Conservation (phyloP, 2,888 invertebrate genomes). For the Argyra leucocephala region DNA sequence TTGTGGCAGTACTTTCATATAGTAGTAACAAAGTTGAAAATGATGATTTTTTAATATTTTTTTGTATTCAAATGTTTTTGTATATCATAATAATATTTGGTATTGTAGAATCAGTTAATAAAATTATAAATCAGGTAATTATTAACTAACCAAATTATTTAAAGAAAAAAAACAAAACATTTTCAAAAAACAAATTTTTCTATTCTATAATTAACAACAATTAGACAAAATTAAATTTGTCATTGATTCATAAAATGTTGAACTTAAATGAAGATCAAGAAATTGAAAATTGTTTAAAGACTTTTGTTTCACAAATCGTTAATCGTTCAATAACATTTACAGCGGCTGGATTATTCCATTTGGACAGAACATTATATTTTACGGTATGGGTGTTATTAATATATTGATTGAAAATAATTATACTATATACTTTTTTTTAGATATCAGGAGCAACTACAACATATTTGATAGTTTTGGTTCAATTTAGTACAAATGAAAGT, state of each 20-base stretch:
- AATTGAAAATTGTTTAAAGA: slow-evolving; percentile 33
- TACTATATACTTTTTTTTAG: neutral
- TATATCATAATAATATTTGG: slow-evolving; percentile 36
- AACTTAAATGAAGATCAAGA: slow-evolving; percentile 36
- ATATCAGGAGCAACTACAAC: neutral
- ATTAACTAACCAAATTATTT: neutral
- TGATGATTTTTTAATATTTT: slow-evolving; percentile 38
- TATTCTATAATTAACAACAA: slow-evolving; percentile 28
- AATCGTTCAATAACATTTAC: slow-evolving; percentile 39
- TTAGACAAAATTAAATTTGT: slow-evolving; percentile 26
- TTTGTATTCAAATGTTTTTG: slow-evolving; percentile 37
- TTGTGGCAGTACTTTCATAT: slow-evolving; percentile 36
- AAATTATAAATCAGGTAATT: slow-evolving; percentile 30
- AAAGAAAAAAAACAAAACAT: neutral
- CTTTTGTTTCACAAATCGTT: slow-evolving; percentile 38
- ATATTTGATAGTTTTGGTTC: neutral
- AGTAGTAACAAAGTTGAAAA: slow-evolving; percentile 33
- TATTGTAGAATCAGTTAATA: slow-evolving; percentile 37
- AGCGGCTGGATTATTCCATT: slow-evolving; percentile 40
- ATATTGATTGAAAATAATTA: neutral
- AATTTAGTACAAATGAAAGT: neutral
- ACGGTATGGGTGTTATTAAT: slow-evolving; percentile 31
- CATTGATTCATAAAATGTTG: slow-evolving; percentile 36
- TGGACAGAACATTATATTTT: slow-evolving; percentile 42
- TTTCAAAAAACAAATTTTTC: neutral